Evolutionary conservation across 1,140 invertebrate genomes (phyloP).

Genomic region (Capitella teleta): DNA sequence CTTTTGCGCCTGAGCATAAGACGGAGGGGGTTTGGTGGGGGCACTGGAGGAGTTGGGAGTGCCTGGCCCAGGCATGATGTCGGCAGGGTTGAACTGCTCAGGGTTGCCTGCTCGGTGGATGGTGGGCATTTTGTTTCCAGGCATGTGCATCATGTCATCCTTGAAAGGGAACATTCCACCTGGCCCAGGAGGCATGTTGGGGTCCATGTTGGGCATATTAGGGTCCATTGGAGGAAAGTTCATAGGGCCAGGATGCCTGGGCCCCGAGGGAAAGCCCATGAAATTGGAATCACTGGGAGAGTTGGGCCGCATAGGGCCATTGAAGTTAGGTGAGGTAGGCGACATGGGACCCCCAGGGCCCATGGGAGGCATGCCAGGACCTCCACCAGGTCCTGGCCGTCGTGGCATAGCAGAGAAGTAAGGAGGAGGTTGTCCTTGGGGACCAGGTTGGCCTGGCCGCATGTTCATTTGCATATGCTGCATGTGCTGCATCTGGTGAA

Average conservation of each 20-base stretch:
- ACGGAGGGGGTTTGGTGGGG: conserved; percentile 31
- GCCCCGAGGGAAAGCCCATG: conserved; percentile 44
- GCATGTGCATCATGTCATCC: conserved; percentile 16
- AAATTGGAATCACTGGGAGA: not conserved
- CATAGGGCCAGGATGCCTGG: conserved; percentile 21
- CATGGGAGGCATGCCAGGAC: conserved; percentile 17
- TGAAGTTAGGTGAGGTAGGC: conserved; percentile 45
- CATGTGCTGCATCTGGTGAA: conserved; percentile 29
- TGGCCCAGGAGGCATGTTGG: conserved; percentile 10
- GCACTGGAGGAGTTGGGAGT: conserved; percentile 9
- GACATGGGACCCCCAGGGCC: conserved; percentile 20
- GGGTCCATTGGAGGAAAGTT: conserved; percentile 30
- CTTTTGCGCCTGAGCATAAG: conserved; percentile 36
- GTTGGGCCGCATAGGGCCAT: conserved; percentile 45
- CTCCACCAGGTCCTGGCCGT: conserved; percentile 18
- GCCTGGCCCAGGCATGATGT: conserved; percentile 15
- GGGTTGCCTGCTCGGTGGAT: conserved; percentile 35
- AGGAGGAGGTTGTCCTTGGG: conserved; percentile 2
- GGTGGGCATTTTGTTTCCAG: conserved; percentile 8
- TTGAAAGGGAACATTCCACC: conserved; percentile 17
- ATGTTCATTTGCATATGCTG: conserved; percentile 21
- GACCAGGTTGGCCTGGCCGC: not conserved
- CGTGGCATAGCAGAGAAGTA: conserved; percentile 16
- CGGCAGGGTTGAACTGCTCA: conserved; percentile 32
- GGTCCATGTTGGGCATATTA: conserved; percentile 44